Base-by-base conservation (phyloP, 2,113 vertebrate genomes). In the Dicentrarchus labrax region DNA sequence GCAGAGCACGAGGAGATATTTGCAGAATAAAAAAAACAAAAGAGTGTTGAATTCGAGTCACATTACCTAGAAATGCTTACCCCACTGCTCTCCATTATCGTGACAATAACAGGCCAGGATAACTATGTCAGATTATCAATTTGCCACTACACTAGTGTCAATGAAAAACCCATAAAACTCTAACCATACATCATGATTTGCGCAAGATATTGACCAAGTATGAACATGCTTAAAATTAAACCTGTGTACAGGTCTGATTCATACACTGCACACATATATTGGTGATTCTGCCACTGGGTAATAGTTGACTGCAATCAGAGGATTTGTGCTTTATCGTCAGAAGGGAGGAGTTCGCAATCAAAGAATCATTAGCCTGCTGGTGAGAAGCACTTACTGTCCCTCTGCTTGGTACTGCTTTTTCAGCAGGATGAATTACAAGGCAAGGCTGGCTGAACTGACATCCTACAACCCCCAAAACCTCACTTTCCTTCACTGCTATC, bases 321-420 rank as follows among this genome's bases (percentile, higher is more conserved):
- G 24, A 54, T 69, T 43, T 76, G 51, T 75, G 45, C 41, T 73
- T 56, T 78, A 30, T 51, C 47, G 66, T 17, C 39, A 7, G 24
- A 41, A 19, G 19, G 47, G 68, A 78, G 59, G 65, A 61, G n/a
- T 51, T 56, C 1, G 3, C 74, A 85, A 85, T 88, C 82, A 68
- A 22, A 48, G 16, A 19, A 51, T 67, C 56, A 72, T 85, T 50
- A 47, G 47, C 38, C 68, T 65, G 65, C 50, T 65, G 65, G 48
- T 48, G 60, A 77, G 6, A 56, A 22, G 51, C 65, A 24, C 59
- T 56, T 53, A 61, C 53, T 22, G 82, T 50, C 21, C 54, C 56
- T 56, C 13, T 59, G 36, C 54, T 30, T 16, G 3, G n/a, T 7
- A 41, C 64, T 47, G 13, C 9, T 56, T 73, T 53, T 13, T 12